Conservation (phyloP, 2,113 vertebrate genomes). For the Saccopteryx leptura region DNA sequence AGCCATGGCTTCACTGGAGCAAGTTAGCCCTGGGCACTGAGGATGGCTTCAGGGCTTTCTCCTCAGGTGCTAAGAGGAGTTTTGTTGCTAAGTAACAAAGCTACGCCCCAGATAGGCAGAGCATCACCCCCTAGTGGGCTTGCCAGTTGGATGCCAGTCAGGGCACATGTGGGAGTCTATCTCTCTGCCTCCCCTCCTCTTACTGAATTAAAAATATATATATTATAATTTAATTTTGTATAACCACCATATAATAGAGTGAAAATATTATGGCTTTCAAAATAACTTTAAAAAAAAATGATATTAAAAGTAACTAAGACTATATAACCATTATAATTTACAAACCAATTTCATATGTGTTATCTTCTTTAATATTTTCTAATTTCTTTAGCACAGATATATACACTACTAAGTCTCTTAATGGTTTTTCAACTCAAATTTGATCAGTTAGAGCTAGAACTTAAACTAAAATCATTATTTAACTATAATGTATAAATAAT, state of each 20-base stretch:
- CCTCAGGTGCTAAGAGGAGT: no score
- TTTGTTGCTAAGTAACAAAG: no score
- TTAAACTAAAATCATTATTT: conserved; percentile 49
- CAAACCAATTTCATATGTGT: not conserved
- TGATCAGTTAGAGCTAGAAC: conserved; percentile 2
- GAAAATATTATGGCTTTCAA: conserved; percentile 4
- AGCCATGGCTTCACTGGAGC: no score
- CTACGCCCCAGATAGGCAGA: no score
- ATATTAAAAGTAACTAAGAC: conserved; percentile 45
- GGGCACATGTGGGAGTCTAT: no score
- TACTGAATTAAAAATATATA: no score
- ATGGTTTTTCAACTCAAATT: conserved; percentile 3
- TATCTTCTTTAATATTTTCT: conserved; percentile 35
- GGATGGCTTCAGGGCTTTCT: no score
- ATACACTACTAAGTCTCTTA: not conserved
- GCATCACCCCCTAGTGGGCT: no score
- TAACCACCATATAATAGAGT: not conserved
- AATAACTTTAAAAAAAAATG: conserved; percentile 43
- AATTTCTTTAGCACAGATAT: not conserved
- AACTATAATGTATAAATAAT: conserved; percentile 24
- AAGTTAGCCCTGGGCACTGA: no score
- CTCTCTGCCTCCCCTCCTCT: no score
- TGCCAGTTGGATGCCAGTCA: no score
- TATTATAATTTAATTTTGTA: not conserved
- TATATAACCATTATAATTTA: conserved; percentile 10